Conservation (phyloP, 2,113 vertebrate species). For the Eptesicus fuscus region DNA sequence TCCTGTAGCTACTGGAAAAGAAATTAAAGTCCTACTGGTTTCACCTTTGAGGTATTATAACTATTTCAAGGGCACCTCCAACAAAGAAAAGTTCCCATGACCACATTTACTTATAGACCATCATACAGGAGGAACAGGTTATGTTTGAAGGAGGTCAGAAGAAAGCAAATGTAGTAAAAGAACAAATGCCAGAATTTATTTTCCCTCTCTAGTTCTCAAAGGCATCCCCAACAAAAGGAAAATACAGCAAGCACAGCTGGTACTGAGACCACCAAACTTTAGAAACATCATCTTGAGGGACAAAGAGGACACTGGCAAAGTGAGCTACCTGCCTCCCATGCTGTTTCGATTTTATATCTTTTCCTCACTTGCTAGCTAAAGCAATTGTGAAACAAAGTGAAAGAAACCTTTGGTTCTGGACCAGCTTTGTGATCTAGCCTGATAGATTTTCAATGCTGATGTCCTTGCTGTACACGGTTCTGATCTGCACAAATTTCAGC, state of each 20-base stretch:
- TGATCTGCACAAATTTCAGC: neutral
- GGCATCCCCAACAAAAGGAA: neutral
- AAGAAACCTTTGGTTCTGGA: neutral
- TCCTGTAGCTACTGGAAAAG: neutral
- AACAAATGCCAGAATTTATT: neutral
- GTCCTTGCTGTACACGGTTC: neutral
- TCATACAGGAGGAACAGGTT: neutral
- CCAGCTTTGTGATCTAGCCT: neutral
- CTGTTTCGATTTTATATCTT: conserved; percentile 17
- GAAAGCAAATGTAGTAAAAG: conserved; percentile 5
- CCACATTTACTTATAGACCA: neutral
- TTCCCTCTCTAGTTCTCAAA: neutral
- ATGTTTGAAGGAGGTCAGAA: neutral
- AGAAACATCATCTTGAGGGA: neutral
- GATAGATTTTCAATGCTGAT: neutral
- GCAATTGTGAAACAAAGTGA: neutral
- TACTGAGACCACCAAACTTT: neutral
- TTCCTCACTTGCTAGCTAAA: neutral
- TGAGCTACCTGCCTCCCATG: neutral
- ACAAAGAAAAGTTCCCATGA: neutral
- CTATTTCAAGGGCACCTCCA: neutral
- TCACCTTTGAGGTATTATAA: neutral
- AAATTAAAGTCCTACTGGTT: neutral
- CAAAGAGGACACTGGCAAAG: neutral
- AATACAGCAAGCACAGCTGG: neutral